These are phyloP conservation scores for Tricholaema leucomelas DNA, from an alignment of 2,113 vertebrate species.

Conservation along the genomic window DNA sequence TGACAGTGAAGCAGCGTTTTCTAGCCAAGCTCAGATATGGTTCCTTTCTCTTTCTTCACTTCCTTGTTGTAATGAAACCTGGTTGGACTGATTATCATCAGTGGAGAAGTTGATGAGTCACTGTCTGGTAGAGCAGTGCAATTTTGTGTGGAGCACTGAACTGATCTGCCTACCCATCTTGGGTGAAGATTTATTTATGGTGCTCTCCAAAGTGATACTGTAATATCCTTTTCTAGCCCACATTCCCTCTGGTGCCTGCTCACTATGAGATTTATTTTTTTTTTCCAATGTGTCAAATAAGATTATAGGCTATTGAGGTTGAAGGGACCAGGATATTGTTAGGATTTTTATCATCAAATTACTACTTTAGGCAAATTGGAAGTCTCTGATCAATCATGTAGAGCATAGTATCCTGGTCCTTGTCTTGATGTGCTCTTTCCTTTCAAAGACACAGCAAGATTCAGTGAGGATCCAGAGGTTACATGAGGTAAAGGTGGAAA, in stretches of 20 bases:
- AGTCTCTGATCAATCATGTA: conserved; percentile 50
- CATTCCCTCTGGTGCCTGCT: conserved; percentile 40
- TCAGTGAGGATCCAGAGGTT: conserved; percentile 27
- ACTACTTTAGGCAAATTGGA: conserved; percentile 50
- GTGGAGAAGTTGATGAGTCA: conserved; percentile 54
- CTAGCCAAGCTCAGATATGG: background rate
- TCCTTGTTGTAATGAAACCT: background rate
- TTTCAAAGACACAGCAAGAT: background rate
- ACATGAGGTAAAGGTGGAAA: conserved; percentile 34
- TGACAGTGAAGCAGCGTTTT: background rate
- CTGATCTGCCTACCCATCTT: conserved; percentile 55
- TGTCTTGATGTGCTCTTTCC: background rate
- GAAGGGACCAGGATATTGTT: conserved; percentile 58
- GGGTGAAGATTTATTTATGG: conserved; percentile 46
- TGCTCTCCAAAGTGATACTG: conserved; percentile 20
- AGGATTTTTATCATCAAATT: conserved; percentile 57
- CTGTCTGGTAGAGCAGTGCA: background rate
- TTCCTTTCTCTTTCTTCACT: background rate
- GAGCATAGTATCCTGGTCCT: conserved; percentile 20
- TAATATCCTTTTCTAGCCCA: conserved; percentile 51
- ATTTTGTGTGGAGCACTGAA: background rate
- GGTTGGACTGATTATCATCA: conserved; percentile 21
- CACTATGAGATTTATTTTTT: background rate
- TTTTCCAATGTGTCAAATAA: background rate
- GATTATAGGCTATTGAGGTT: conserved; percentile 28